A percentile compares a stretch with the other conserved stretches of the same genome.
phyloP scores from a whole-genome alignment of 1,140 invertebrate genomes.

The Caenorhabditis tropicalis region DNA sequence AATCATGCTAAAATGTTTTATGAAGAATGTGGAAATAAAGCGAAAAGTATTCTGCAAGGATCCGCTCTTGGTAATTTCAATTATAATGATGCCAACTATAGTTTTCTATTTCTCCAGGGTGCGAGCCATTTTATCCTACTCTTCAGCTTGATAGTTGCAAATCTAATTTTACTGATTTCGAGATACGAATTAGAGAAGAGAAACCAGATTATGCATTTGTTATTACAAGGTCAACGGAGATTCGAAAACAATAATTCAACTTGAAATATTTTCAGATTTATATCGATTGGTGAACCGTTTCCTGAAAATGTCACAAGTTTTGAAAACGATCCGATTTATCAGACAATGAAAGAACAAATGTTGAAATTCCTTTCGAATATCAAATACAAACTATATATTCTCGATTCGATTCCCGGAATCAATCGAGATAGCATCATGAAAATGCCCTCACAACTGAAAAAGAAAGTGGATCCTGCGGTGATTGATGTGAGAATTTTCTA shows the following conservation, averaged over 20 bases:
- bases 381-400: not conserved
- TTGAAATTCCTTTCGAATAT: not conserved
- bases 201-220: conserved; percentile 22
- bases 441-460: not conserved
- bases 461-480: not conserved
- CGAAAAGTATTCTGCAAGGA: conserved; percentile 5
- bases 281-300: not conserved
- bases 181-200: not conserved
- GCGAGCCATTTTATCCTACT: not conserved
- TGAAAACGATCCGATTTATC: not conserved
- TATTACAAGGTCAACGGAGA: not conserved
- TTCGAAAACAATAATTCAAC: too few relatives aligned
- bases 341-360: not conserved
- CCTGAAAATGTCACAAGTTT: not conserved
- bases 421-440: not conserved
- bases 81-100: not conserved
- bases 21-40: not conserved
- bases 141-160: not conserved
- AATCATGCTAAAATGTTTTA: conserved; percentile 21
- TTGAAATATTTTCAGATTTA: not conserved
- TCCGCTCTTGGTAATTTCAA: not conserved
- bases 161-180: not conserved
- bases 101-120: not conserved
- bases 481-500: not conserved
- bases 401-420: not conserved